Evolutionary conservation across 2,888 invertebrate species (phyloP).

Genomic region (Acronicta aceris): DNA sequence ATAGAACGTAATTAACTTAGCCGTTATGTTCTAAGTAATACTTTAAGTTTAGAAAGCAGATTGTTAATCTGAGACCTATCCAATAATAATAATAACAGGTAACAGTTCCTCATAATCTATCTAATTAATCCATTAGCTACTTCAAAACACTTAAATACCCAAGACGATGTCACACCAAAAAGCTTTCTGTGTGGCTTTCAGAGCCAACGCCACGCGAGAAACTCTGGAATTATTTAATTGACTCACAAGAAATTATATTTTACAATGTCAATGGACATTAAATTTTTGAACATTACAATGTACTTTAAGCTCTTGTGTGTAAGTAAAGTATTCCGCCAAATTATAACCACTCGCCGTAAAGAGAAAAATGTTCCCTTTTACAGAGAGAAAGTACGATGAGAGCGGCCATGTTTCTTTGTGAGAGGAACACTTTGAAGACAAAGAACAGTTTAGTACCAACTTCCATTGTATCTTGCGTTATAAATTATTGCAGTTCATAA

Average conservation of each 20-base stretch:
- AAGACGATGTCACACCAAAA: slow-evolving; percentile 7
- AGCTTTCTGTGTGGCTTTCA: slow-evolving; percentile 12
- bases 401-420: slow-evolving; percentile 58
- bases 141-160: slow-evolving; percentile 14
- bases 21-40: too few species aligned
- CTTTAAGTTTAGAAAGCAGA: background rate
- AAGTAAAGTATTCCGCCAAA: slow-evolving; percentile 46
- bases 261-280: slow-evolving; percentile 1
- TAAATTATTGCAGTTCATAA: slow-evolving; percentile 62
- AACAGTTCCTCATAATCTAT: background rate
- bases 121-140: slow-evolving; percentile 14
- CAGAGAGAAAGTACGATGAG: slow-evolving; percentile 52
- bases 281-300: slow-evolving; percentile 18
- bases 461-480: slow-evolving; percentile 46
- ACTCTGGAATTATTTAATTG: slow-evolving; percentile 11
- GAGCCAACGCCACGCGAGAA: slow-evolving; percentile 5
- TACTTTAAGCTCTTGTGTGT: slow-evolving; percentile 19
- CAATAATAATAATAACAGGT: background rate
- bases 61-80: background rate
- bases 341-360: slow-evolving; percentile 54
- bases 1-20: too few species aligned
- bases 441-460: slow-evolving; percentile 56
- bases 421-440: slow-evolving; percentile 56
- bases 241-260: background rate
- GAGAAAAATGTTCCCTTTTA: slow-evolving; percentile 56